phyloP scores from a whole-genome alignment of 1,140 invertebrate genomes.

The Orchesella cincta region DNA sequence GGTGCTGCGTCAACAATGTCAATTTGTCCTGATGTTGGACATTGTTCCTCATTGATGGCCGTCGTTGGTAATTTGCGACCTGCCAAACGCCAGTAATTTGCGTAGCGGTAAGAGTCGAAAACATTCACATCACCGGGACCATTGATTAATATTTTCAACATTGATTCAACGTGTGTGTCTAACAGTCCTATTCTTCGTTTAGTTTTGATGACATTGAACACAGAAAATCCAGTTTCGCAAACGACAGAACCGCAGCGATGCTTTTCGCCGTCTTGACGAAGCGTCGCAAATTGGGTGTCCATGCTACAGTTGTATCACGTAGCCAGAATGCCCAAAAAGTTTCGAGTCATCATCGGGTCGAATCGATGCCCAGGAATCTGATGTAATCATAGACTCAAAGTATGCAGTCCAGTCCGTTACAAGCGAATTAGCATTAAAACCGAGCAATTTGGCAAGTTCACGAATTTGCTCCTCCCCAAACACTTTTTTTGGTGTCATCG shows the following conservation, averaged over 20 bases:
- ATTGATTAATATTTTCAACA: not conserved
- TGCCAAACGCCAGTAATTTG: too few species aligned
- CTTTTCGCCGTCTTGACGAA: not conserved
- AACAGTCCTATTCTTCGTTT: not conserved
- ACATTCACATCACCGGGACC: too few species aligned
- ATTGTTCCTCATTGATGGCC: too few species aligned
- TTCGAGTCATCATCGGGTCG: not conserved
- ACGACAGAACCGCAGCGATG: not conserved
- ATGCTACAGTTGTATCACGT: not conserved
- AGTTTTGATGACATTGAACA: not conserved
- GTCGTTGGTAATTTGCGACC: too few species aligned
- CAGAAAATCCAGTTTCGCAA: not conserved
- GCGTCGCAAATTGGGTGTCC: not conserved
- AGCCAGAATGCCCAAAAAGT: not conserved
- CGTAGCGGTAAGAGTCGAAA: too few species aligned
- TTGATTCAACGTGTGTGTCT: not conserved
- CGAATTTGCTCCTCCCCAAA: not conserved
- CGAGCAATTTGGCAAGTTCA: not conserved
- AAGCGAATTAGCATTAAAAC: not conserved
- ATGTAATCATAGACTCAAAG: not conserved
- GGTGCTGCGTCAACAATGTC: too few species aligned
- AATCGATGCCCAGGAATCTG: not conserved
- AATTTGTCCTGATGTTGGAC: too few species aligned
- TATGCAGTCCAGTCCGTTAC: not conserved
- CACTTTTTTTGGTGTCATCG: not conserved